Evolutionary conservation across 2,888 invertebrate species (phyloP), one percentile per base, ranked within the genome.

Genomic region (Cheilosia soror): DNA sequence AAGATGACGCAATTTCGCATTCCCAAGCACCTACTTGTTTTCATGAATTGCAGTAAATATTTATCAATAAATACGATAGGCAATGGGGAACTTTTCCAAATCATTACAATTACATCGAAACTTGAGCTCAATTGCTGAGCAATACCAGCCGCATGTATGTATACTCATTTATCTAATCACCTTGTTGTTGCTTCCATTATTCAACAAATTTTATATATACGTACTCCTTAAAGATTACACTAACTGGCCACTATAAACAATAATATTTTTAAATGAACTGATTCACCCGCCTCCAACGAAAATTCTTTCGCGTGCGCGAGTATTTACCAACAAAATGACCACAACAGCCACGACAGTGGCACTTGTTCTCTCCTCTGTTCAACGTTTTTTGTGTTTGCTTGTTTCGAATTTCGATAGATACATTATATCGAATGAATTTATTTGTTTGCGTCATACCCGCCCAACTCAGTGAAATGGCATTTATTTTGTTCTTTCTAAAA

Each of bases 401-500:
- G 15, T 15, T 25, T 49, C 27, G 25, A 15, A 55, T 15, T 25
- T 47, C 27, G 25, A 27, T 65, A n/a, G 31, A 60, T 53, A 27
- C 51, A 13, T n/a, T 76, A 51, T 66, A 66, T 51, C 40, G 40
- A 5, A 42, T 40, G 58, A 66, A 65, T 51, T 58, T 76, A 44
- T 63, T 53, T 42, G 55, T 57, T 60, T 51, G 63, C 63, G 15
- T 68, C 68, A 68, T 11, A 33, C 49, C 15, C n/a, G 42, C 15
- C 20, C 4, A 20, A 37, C 6, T n/a, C 3, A 31, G 25, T 57
- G 7, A 15, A 20, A 13, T 42, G 37, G 37, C 44, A 44, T 31
- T 66, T 57, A 11, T 42, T 60, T 68, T 76, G 27, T 40, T 68
- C 15, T 68, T 77, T 77, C 66, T 77, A 68, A 44, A 68, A 77